These are phyloP conservation scores for Cephus cinctus DNA, from an alignment of 1,140 invertebrate species.

Conservation along the genomic window DNA sequence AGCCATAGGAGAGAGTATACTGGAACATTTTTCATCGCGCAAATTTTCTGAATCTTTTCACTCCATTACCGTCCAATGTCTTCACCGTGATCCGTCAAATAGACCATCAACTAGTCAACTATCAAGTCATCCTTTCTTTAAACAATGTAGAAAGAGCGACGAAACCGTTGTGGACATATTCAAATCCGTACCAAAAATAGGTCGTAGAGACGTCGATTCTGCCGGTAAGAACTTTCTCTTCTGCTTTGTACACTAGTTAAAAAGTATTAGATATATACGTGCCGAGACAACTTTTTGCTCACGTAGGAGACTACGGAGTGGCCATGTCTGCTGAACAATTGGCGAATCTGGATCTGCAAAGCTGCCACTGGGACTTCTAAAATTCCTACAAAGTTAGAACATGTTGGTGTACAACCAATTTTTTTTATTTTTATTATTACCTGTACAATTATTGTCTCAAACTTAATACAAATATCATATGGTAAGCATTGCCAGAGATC, in stretches of 20 bases:
- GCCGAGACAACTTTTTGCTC: slow-evolving; percentile 10
- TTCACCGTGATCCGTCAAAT: slow-evolving; percentile 64
- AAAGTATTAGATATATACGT: slow-evolving; percentile 4
- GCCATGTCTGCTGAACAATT: slow-evolving; percentile 42
- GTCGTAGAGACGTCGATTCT: slow-evolving; percentile 47
- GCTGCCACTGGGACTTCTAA: slow-evolving; percentile 55
- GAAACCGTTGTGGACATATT: slow-evolving; percentile 53
- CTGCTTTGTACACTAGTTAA: slow-evolving; percentile 13
- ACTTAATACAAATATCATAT: too few species aligned
- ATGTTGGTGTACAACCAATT: background rate
- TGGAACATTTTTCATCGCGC: slow-evolving; percentile 41
- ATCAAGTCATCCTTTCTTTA: slow-evolving; percentile 75
- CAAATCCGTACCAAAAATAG: slow-evolving; percentile 56
- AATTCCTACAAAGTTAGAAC: slow-evolving; percentile 12
- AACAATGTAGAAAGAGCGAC: slow-evolving; percentile 56
- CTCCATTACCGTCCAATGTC: slow-evolving; percentile 70
- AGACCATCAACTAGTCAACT: slow-evolving; percentile 67
- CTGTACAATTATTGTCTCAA: background rate
- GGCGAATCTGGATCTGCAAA: slow-evolving; percentile 43
- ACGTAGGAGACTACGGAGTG: slow-evolving; percentile 42
- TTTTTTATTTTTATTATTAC: background rate
- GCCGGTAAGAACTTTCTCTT: slow-evolving; percentile 35
- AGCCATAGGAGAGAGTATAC: too few species aligned
- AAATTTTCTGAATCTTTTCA: slow-evolving; percentile 75
- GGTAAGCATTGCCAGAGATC: too few species aligned